These are phyloP conservation scores for Holothuria glaberrima DNA, from an alignment of 35 echinoderm and acorn worm species.

Conservation along the genomic window DNA sequence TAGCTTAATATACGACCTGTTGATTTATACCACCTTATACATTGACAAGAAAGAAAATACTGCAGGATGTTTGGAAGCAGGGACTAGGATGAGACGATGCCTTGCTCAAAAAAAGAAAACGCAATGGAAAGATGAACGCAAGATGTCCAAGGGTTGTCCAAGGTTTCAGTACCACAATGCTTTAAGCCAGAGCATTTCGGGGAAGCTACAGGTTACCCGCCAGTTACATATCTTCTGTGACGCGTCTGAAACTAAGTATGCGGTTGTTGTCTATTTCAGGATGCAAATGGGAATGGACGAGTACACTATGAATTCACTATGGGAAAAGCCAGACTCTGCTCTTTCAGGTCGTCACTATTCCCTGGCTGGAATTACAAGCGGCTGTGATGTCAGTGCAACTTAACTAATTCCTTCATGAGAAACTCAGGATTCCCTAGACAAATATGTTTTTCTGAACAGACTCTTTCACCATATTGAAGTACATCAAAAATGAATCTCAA, in stretches of 20 bases:
- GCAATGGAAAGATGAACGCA: conserved; percentile 13
- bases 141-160: conserved; percentile 36
- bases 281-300: not conserved
- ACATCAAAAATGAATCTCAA: conserved; percentile 22
- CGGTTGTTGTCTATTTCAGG: conserved; percentile 7
- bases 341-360: conserved; percentile 1
- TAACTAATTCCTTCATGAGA: not conserved
- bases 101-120: not conserved
- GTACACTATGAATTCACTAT: conserved; percentile 46
- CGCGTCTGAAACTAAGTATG: conserved; percentile 54
- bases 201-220: not conserved
- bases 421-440: not conserved
- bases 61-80: conserved; percentile 61
- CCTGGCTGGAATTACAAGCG: conserved; percentile 20
- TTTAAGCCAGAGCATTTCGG: conserved; percentile 68
- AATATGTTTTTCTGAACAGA: conserved; percentile 32
- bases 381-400: not conserved
- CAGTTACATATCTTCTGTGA: conserved; percentile 56
- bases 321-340: conserved; percentile 20
- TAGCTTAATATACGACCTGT: conserved; percentile 69
- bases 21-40: conserved; percentile 59
- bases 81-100: conserved; percentile 71
- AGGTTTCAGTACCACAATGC: conserved; percentile 37
- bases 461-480: conserved; percentile 19
- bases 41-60: conserved; percentile 54